Percentiles rank a stretch among this genome's conserved stretches.
These are phyloP conservation scores for Cyclophora punctaria DNA, from an alignment of 2,888 invertebrate species.

Conservation along the genomic window DNA sequence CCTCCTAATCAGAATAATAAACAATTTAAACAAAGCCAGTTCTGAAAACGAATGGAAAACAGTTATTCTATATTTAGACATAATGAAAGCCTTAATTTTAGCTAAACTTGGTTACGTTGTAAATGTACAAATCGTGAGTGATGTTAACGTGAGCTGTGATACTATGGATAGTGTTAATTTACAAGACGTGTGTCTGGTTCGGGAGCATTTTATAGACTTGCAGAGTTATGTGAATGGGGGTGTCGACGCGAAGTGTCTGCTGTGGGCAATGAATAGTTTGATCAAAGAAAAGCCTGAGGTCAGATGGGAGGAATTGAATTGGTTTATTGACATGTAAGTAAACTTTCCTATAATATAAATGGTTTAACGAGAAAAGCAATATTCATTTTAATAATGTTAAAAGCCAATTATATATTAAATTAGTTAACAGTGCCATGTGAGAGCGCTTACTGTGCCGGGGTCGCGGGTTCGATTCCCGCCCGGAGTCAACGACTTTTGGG, in stretches of 20 bases:
- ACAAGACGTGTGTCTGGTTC: conserved; percentile 53
- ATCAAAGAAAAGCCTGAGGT: conserved; percentile 75
- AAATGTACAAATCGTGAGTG: conserved; percentile 66
- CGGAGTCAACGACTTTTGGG: no score
- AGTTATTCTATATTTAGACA: conserved; percentile 51
- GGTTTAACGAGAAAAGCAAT: no score
- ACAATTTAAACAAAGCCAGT: conserved; percentile 49
- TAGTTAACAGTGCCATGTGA: no score
- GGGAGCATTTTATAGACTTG: conserved; percentile 64
- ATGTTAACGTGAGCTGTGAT: conserved; percentile 56
- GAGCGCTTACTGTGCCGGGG: no score
- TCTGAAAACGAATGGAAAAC: conserved; percentile 55
- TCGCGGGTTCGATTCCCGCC: no score
- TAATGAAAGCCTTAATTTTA: conserved; percentile 51
- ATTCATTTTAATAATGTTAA: no score
- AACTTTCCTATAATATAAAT: background rate
- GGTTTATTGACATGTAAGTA: conserved; percentile 80
- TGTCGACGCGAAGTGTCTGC: conserved; percentile 70
- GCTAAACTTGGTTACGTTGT: conserved; percentile 56
- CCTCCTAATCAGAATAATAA: conserved; percentile 45
- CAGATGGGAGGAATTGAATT: conserved; percentile 82
- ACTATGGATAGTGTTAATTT: conserved; percentile 42
- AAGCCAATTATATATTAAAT: no score
- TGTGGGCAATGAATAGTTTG: conserved; percentile 78
- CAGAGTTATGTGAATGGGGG: conserved; percentile 76